Evolutionary conservation across 2,113 vertebrate species (phyloP).

Genomic region (Proteles cristata): DNA sequence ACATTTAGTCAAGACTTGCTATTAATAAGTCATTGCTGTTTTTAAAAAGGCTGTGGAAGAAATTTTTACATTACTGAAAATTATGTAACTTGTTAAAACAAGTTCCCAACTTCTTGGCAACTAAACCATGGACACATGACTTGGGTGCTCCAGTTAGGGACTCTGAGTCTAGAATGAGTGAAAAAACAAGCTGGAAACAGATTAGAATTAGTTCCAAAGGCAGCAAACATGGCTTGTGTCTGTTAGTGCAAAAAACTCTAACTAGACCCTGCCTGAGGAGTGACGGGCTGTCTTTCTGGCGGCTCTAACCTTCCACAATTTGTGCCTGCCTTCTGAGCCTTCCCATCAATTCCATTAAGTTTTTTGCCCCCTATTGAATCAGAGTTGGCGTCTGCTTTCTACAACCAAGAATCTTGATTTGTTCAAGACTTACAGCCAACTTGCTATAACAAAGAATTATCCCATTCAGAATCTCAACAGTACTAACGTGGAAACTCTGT

Average conservation of each 20-base stretch:
- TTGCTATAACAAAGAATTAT: not conserved
- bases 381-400: not conserved
- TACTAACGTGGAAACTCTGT: not conserved
- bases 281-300: not conserved
- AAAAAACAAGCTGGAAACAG: not conserved
- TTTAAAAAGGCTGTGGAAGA: not conserved
- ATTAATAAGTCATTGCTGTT: not conserved
- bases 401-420: constrained; percentile 2
- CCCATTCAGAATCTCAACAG: not conserved
- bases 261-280: not conserved
- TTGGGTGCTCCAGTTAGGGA: not conserved
- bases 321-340: not conserved
- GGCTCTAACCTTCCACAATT: not conserved
- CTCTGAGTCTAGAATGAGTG: not conserved
- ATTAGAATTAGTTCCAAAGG: not conserved
- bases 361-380: not conserved
- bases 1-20: not conserved
- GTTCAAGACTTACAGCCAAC: not conserved
- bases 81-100: not conserved
- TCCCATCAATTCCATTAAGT: not conserved
- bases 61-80: constrained; percentile 33
- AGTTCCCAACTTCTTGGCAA: not conserved
- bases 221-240: not conserved
- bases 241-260: not conserved
- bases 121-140: not conserved